Base-by-base conservation (phyloP, 2,888 invertebrate species). In the Tetramorium bicarinatum region DNA sequence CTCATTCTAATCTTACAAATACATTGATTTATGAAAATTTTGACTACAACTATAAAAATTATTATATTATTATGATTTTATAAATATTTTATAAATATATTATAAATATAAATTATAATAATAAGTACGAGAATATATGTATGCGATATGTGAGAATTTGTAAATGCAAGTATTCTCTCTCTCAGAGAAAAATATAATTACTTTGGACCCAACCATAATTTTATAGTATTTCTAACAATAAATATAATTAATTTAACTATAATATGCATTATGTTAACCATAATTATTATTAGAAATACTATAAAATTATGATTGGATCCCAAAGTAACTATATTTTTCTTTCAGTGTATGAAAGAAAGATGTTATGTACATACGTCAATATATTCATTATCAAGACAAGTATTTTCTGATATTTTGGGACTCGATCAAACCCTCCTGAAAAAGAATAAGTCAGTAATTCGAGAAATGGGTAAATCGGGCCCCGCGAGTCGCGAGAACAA, bases 401-500 rank as follows among this genome's bases (percentile, higher is more conserved):
- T 21, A 52, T 3, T 18, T 49, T 15, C 3, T 9, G 1, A 38
- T 38, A 25, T 13, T 49, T 75, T 4, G 34, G 11, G 21, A 13
- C 2, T 34, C 4, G 66, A 76, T 67, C 18, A 21, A 44, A 67
- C 21, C 52, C 18, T 38, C 18, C 18, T 13, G 13, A 52, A 52
- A 62, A 62, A 25, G 15, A 38, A 1, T 34, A 34, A 34, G 18
- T 62, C 21, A 18, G 66, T 77, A 77, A 77, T 77, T 29, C 34
- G 69, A 77, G 77, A 69, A 77, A 69, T 29, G 13, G 52, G n/a
- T n/a, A 77, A 67, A 84, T 59, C 85, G 11, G 41, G 44, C 69
- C 54, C 34, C 47, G 64, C 18, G 76, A 85, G 85, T 18, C 61
- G 74, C 44, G 83, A 87, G 87, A 89, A 91, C 88, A 90, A 91